phyloP scores from a whole-genome alignment of 2,888 invertebrate genomes.

The Drosophila pseudotakahashii region DNA sequence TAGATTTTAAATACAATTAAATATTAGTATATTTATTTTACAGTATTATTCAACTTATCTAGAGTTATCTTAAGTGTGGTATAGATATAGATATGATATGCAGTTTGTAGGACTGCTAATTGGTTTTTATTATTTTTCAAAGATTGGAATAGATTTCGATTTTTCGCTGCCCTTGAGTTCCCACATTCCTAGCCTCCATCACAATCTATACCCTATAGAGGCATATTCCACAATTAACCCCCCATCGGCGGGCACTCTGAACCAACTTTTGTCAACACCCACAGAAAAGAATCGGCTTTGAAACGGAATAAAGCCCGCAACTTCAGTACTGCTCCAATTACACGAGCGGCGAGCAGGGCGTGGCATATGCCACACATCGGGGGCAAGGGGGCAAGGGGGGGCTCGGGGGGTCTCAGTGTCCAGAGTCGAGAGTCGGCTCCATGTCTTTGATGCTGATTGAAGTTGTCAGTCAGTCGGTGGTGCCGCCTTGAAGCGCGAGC shows the following conservation, averaged over 20 bases:
- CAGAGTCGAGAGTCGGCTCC: conserved; percentile 64
- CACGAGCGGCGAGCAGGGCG: conserved; percentile 54
- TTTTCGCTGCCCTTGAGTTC: neutral
- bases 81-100: no score
- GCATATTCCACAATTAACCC: conserved; percentile 44
- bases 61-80: no score
- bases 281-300: conserved; percentile 44
- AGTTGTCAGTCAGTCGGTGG: conserved; percentile 66
- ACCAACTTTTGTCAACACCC: conserved; percentile 75
- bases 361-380: conserved; percentile 49
- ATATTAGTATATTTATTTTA: no score
- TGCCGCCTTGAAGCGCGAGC: conserved; percentile 49
- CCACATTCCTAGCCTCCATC: conserved; percentile 2
- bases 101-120: no score
- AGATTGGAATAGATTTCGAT: no score
- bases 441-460: conserved; percentile 74
- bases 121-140: no score
- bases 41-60: no score
- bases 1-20: no score
- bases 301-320: conserved; percentile 31
- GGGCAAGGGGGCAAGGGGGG: neutral
- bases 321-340: conserved; percentile 68
- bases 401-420: conserved; percentile 19
- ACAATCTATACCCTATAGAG: conserved; percentile 34
- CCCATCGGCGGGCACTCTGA: conserved; percentile 33